phyloP scores from a whole-genome alignment of 1,140 invertebrate genomes.

The Zeugodacus cucurbitae region DNA sequence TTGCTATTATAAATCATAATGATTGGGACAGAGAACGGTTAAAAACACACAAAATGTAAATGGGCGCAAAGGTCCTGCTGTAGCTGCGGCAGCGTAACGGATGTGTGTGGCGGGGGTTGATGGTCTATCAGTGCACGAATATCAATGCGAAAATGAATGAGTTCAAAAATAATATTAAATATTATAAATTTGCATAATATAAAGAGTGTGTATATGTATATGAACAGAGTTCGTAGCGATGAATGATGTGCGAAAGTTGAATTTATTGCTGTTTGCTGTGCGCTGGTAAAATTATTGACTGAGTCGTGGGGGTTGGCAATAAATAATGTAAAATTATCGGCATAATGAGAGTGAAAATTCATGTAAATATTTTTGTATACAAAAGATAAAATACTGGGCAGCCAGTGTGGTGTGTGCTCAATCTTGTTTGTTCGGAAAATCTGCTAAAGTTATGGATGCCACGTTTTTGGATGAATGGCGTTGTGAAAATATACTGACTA shows the following conservation, averaged over 20 bases:
- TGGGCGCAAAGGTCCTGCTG: background rate
- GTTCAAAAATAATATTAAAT: background rate
- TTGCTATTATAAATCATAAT: conserved; percentile 9
- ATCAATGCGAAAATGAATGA: background rate
- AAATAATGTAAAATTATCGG: background rate
- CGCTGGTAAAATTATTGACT: background rate
- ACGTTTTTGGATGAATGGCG: too few relatives aligned
- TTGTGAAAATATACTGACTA: too few relatives aligned
- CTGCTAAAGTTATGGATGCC: too few relatives aligned
- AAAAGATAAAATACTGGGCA: background rate
- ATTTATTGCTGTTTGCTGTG: background rate
- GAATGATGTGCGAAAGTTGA: background rate
- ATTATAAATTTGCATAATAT: background rate
- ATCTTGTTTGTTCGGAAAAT: too few relatives aligned
- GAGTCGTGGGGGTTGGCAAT: background rate
- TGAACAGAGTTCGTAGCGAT: background rate
- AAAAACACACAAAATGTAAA: background rate
- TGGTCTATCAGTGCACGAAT: background rate
- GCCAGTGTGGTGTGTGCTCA: too few relatives aligned
- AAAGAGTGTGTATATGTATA: background rate
- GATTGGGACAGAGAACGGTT: background rate
- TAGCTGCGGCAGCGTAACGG: background rate
- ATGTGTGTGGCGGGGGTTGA: background rate
- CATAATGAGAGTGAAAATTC: background rate
- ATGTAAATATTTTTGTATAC: background rate